Evolutionary conservation across 2,113 vertebrate species (phyloP).

Genomic region (Stegostoma tigrinum): DNA sequence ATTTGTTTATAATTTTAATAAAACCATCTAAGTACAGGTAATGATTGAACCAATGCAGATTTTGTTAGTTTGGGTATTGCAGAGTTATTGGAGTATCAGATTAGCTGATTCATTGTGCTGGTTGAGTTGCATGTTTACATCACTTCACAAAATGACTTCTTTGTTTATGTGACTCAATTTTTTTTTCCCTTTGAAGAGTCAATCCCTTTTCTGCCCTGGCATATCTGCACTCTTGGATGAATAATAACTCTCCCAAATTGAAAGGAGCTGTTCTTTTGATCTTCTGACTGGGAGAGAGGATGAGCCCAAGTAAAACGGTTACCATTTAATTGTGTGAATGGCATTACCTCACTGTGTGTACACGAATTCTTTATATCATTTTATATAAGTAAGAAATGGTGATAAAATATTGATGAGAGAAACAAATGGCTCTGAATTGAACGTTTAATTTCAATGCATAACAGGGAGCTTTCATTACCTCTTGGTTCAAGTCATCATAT

Average conservation of each 20-base stretch:
- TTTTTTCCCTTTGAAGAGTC: background rate
- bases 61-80: background rate
- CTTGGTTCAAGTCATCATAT: background rate
- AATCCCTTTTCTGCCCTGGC: conserved; percentile 10
- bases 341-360: no score
- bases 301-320: background rate
- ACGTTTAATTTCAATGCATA: background rate
- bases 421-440: background rate
- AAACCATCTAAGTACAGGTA: background rate
- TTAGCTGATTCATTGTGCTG: background rate
- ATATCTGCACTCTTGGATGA: background rate
- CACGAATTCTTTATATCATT: background rate
- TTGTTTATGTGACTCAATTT: background rate
- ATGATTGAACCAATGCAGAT: background rate
- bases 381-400: background rate
- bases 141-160: background rate
- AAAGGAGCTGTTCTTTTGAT: background rate
- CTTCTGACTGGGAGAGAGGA: background rate
- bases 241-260: background rate
- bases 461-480: background rate
- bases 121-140: background rate
- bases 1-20: background rate
- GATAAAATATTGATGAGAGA: no score
- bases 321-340: background rate
- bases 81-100: background rate